Percentiles rank a stretch among this genome's conserved stretches.
Conservation (phyloP, 2,113 vertebrate genomes). For the Neolamprologus longior region DNA sequence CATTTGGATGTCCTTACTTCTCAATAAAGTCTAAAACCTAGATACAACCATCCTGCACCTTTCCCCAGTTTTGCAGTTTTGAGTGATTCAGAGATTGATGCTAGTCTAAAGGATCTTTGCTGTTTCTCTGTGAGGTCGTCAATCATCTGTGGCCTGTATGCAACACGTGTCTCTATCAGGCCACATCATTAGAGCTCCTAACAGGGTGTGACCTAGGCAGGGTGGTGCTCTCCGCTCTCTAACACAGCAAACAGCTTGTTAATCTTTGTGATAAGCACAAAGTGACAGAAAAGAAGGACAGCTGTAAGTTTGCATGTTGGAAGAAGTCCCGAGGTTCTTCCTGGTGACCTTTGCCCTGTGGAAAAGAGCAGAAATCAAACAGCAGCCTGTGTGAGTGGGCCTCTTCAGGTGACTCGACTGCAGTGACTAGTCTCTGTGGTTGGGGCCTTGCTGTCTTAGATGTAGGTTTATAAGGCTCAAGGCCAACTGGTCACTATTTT, state of each 20-base stretch:
- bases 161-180: not conserved
- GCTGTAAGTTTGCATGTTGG: not conserved
- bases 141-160: constrained; percentile 16
- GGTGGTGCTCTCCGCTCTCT: not conserved
- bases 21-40: constrained; percentile 76
- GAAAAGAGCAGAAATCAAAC: not conserved
- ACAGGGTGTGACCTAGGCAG: not conserved
- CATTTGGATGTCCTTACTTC: constrained; percentile 70
- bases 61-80: constrained; percentile 52
- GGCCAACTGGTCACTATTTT: constrained; percentile 66
- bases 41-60: constrained; percentile 28
- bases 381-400: not conserved
- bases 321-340: not conserved
- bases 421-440: not conserved
- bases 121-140: constrained; percentile 7
- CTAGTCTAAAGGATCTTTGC: constrained; percentile 30
- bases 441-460: constrained; percentile 51
- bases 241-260: not conserved
- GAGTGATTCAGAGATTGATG: constrained; percentile 55
- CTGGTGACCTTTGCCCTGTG: not conserved
- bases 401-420: not conserved
- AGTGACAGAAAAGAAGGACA: not conserved
- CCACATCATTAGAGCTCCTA: not conserved
- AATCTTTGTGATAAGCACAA: not conserved
- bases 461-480: constrained; percentile 51